Conservation (phyloP, 2,888 invertebrate genomes). For the Scrobipalpa costella region DNA sequence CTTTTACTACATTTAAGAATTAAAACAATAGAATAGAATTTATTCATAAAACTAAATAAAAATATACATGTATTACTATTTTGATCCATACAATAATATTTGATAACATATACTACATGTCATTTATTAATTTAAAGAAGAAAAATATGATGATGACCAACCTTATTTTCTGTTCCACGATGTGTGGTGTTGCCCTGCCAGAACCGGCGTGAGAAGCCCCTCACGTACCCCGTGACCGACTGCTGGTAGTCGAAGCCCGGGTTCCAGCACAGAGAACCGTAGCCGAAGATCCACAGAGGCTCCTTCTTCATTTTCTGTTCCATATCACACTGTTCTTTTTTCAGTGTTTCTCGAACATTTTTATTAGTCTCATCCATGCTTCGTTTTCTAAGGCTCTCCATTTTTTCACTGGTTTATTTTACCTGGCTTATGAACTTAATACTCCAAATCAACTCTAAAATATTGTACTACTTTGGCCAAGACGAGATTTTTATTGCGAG, state of each 20-base stretch:
- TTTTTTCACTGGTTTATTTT: neutral
- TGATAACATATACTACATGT: no score
- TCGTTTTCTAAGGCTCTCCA: slow-evolving; percentile 1
- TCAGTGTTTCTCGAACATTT: slow-evolving; percentile 21
- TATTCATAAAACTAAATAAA: no score
- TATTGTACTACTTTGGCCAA: slow-evolving; percentile 34
- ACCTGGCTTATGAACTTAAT: slow-evolving; percentile 1
- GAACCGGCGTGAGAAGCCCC: slow-evolving; percentile 91
- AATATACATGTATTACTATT: no score
- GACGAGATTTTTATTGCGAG: slow-evolving; percentile 39
- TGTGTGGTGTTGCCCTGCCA: slow-evolving; percentile 96
- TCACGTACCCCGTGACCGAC: slow-evolving; percentile 90
- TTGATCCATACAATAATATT: no score
- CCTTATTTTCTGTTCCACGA: slow-evolving; percentile 87
- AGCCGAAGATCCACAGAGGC: slow-evolving; percentile 95
- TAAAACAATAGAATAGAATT: no score
- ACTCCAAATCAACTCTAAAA: no score
- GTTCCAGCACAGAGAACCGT: slow-evolving; percentile 97
- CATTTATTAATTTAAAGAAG: no score
- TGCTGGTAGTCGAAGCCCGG: slow-evolving; percentile 93
- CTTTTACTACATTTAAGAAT: no score
- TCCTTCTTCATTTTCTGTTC: slow-evolving; percentile 60
- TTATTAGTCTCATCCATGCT: slow-evolving; percentile 31
- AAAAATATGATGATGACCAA: no score
- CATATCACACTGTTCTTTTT: slow-evolving; percentile 37